phyloP scores from a whole-genome alignment of 1,140 invertebrate species.

The Macrostomum lignano region DNA sequence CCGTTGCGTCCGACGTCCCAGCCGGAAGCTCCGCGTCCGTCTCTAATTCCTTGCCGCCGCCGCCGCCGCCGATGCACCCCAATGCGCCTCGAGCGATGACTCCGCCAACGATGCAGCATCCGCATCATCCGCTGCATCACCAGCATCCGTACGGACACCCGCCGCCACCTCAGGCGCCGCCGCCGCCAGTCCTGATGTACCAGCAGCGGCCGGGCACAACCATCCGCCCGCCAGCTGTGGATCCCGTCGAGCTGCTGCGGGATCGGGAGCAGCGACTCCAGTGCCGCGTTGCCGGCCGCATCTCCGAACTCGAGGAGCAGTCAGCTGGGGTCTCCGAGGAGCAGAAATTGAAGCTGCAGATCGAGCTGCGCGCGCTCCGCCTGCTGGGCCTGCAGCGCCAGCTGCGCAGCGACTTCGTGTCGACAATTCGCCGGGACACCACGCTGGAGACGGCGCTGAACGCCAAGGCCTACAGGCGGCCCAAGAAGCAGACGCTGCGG shows the following conservation, averaged over 20 bases:
- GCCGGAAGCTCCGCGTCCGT: slow-evolving; percentile 32
- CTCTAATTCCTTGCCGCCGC: background rate
- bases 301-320: slow-evolving; percentile 31
- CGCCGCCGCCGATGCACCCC: no score
- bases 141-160: no score
- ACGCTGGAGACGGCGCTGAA: slow-evolving; percentile 82
- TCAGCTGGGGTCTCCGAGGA: slow-evolving; percentile 70
- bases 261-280: slow-evolving; percentile 55
- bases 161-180: no score
- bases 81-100: no score
- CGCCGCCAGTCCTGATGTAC: slow-evolving; percentile 8
- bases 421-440: slow-evolving; percentile 63
- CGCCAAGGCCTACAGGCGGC: slow-evolving; percentile 61
- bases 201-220: slow-evolving; percentile 34
- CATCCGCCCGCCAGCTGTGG: slow-evolving; percentile 60
- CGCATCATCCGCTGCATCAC: no score
- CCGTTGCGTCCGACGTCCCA: background rate
- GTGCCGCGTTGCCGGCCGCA: slow-evolving; percentile 25
- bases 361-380: slow-evolving; percentile 63
- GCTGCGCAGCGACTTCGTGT: slow-evolving; percentile 37
- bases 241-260: slow-evolving; percentile 62
- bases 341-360: slow-evolving; percentile 60
- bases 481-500: slow-evolving; percentile 66
- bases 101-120: no score
- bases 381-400: slow-evolving; percentile 70